A percentile compares a stretch with the other conserved stretches of the same genome.
phyloP scores from a whole-genome alignment of 2,888 invertebrate genomes.

The Steromphala cineraria region DNA sequence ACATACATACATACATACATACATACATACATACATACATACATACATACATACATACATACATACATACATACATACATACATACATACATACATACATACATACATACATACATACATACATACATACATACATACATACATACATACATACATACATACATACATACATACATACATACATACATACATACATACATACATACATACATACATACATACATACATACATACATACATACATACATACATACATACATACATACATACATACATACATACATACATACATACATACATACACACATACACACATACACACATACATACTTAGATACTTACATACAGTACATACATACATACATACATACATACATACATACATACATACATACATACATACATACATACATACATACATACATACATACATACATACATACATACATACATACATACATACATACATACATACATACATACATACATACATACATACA shows the following conservation, averaged over 20 bases:
- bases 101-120: too few relatives aligned
- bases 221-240: too few relatives aligned
- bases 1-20: too few relatives aligned
- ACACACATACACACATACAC: background rate
- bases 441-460: background rate
- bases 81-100: too few relatives aligned
- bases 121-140: too few relatives aligned
- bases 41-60: too few relatives aligned
- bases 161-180: too few relatives aligned
- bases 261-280: background rate
- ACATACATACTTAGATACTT: background rate
- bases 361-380: background rate
- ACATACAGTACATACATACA: background rate
- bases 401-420: background rate
- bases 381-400: background rate
- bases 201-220: too few relatives aligned
- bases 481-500: background rate
- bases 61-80: too few relatives aligned
- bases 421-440: background rate
- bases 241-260: background rate
- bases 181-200: too few relatives aligned
- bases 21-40: too few relatives aligned
- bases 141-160: too few relatives aligned
- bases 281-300: background rate
- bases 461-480: background rate